Conservation (phyloP, 2,113 vertebrate species). For the Phyllostomus discolor region DNA sequence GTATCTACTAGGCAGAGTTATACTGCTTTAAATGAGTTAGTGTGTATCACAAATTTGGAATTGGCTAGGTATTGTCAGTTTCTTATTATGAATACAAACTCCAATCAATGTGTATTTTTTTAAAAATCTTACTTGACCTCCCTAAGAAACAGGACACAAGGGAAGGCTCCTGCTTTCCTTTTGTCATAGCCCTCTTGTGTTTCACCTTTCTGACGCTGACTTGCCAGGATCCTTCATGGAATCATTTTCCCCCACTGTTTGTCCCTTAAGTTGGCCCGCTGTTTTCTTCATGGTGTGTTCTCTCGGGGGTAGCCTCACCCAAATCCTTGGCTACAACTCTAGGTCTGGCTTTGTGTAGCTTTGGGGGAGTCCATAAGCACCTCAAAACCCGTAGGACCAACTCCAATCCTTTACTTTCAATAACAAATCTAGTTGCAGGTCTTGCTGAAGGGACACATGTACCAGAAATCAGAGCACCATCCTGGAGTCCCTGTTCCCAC, state of each 20-base stretch:
- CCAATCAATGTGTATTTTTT: no score
- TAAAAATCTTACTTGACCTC: not conserved
- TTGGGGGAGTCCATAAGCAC: not conserved
- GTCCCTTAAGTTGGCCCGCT: not conserved
- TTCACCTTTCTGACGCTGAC: not conserved
- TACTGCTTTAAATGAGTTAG: not conserved
- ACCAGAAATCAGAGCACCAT: accelerated
- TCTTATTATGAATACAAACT: not conserved
- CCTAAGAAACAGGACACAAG: not conserved
- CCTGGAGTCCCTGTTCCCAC: not conserved
- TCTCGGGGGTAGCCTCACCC: not conserved
- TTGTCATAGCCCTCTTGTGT: not conserved
- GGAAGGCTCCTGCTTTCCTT: not conserved
- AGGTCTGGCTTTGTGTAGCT: not conserved
- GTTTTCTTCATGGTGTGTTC: not conserved
- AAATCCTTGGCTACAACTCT: not conserved
- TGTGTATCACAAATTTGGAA: not conserved
- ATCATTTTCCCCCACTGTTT: not conserved
- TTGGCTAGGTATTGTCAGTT: not conserved
- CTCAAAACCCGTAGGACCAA: not conserved
- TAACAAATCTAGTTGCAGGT: not conserved
- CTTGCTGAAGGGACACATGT: not conserved
- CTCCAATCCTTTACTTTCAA: not conserved
- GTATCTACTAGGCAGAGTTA: not conserved
- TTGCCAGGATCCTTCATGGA: not conserved